A percentile compares a stretch with the other conserved stretches of the same genome.
Evolutionary conservation across 2,797 vertebrate species (phyloP).

Genomic region (Peromyscus nudipes): DNA sequence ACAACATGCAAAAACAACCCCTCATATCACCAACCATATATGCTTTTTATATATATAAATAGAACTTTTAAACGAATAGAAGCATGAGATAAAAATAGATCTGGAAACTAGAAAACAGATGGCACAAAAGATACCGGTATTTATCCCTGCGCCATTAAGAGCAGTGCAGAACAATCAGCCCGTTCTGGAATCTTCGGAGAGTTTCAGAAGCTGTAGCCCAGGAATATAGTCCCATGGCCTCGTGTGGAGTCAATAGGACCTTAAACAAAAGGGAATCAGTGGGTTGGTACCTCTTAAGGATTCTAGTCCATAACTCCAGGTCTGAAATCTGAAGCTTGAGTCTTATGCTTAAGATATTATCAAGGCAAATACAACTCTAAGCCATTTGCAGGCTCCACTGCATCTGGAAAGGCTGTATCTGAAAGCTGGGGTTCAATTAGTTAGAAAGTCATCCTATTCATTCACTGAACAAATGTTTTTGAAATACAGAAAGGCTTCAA

Average conservation of each 20-base stretch:
- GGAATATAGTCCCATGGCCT: not conserved
- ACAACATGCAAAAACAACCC: conserved; percentile 26
- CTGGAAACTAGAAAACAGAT: conserved; percentile 80
- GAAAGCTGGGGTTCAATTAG: conserved; percentile 13
- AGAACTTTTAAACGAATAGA: conserved; percentile 78
- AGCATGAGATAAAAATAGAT: conserved; percentile 76
- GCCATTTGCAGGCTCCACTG: conserved; percentile 15
- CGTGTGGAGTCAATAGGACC: not conserved
- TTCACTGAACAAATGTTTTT: conserved; percentile 65
- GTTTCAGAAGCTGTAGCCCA: not conserved
- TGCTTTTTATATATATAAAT: conserved; percentile 62
- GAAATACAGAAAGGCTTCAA: conserved; percentile 69
- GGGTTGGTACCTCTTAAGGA: not conserved
- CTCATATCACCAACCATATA: conserved; percentile 65
- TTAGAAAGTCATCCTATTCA: conserved; percentile 28
- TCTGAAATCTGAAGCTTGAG: not conserved
- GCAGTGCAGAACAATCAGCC: conserved; percentile 20
- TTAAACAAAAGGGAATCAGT: not conserved
- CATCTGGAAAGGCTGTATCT: not conserved
- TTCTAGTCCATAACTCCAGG: conserved; percentile 9
- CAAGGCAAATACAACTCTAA: not conserved
- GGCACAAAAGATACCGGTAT: conserved; percentile 73
- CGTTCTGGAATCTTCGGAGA: not conserved
- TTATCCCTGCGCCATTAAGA: conserved; percentile 71
- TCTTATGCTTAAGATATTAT: not conserved